phyloP scores from a whole-genome alignment of 2,113 vertebrate species.

The Hippocampus guttulatus region DNA sequence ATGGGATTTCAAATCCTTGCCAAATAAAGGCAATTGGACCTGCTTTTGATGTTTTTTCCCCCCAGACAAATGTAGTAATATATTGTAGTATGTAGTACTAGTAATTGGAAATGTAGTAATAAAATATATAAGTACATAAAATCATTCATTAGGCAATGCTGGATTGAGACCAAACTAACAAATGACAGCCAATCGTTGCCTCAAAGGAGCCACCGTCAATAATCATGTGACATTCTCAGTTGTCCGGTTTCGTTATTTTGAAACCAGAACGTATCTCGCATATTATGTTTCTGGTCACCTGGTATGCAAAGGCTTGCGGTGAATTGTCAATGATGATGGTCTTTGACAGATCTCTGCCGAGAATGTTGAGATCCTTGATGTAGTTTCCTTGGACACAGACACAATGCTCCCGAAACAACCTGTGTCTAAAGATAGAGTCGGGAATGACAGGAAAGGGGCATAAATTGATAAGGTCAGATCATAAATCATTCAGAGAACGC shows the following conservation, averaged over 20 bases:
- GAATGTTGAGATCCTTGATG: conserved; percentile 98
- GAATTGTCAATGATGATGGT: conserved; percentile 99
- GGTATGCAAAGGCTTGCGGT: conserved; percentile 99
- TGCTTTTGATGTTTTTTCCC: not conserved
- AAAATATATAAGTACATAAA: not conserved
- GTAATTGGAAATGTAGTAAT: not conserved
- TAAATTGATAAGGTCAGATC: conserved; percentile 32
- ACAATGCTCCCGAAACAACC: conserved; percentile 98
- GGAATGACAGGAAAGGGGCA: conserved; percentile 22
- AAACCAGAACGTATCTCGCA: not conserved
- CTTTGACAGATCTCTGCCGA: conserved; percentile 98
- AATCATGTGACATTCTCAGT: too few relatives aligned
- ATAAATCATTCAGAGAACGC: conserved; percentile 57
- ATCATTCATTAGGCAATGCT: not conserved
- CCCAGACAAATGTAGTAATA: too few relatives aligned
- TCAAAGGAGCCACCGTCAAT: too few relatives aligned
- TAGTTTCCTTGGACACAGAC: conserved; percentile 99
- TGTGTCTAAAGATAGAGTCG: conserved; percentile 76
- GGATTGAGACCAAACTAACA: not conserved
- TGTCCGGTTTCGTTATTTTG: too few relatives aligned
- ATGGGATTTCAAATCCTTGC: not conserved
- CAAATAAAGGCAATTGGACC: not conserved
- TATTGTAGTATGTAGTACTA: too few relatives aligned
- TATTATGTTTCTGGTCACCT: conserved; percentile 72
- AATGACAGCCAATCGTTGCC: not conserved